Conservation (phyloP, 2,888 invertebrate genomes). For the Lasioglossum lativentre region DNA sequence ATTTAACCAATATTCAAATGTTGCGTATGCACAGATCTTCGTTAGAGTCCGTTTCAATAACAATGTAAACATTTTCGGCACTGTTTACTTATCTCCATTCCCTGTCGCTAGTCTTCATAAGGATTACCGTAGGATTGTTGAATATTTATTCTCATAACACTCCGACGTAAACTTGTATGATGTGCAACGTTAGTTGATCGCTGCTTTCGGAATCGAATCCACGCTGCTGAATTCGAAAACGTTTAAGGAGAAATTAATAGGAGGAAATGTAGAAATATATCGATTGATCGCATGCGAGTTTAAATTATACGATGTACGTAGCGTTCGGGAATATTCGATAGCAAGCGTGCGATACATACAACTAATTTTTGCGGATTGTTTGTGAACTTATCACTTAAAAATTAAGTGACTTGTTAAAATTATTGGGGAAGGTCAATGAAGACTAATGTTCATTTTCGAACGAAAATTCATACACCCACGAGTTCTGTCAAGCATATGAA, state of each 20-base stretch:
- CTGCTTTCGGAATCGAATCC: neutral
- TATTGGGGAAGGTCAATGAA: neutral
- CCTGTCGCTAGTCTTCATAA: neutral
- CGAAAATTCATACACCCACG: neutral
- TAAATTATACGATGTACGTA: too few species aligned
- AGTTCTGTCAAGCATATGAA: neutral
- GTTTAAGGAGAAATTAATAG: neutral
- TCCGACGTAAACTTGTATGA: neutral
- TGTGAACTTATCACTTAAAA: too few species aligned
- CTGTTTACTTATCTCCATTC: neutral
- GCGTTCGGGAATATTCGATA: too few species aligned
- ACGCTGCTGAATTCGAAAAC: neutral
- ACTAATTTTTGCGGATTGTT: too few species aligned
- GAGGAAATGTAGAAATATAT: too few species aligned
- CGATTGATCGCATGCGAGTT: too few species aligned
- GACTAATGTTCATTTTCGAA: neutral
- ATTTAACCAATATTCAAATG: slow-evolving; percentile 2
- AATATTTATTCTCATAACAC: slow-evolving; percentile 1
- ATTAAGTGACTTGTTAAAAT: too few species aligned
- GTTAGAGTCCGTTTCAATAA: slow-evolving; percentile 6
- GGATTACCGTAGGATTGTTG: neutral
- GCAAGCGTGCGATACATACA: too few species aligned
- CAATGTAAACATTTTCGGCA: slow-evolving; percentile 1
- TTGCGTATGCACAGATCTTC: neutral
- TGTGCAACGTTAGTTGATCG: neutral